Base-by-base conservation (phyloP, 2,888 invertebrate species). In the Chrysolina haemoptera region DNA sequence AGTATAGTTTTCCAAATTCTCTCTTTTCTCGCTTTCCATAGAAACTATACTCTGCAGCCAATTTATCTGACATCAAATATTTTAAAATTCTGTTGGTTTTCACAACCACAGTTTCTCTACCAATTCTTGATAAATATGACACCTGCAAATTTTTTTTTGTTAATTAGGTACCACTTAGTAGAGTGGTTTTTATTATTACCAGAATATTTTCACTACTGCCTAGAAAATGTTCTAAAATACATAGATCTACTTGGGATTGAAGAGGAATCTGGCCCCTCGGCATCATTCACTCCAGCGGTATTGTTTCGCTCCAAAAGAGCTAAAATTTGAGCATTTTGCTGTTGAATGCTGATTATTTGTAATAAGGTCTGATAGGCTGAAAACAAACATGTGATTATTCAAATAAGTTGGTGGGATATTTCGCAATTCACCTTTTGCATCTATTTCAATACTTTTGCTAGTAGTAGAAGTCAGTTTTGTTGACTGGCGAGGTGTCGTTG, bases 21-120 rank as follows among this genome's bases (percentile, higher is more conserved):
- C 41, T 70, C 59, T 70, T 70, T 66, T 70, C 65, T 70, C 70
- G 18, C n/a, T 70, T 70, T 62, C 59, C 70, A 65, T 59, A 70
- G 43, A 70, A 70, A 70, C 70, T 70, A 48, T 65, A 70, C 63
- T 70, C 40, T 63, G 70, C 64, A 12, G 65, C 70, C 64, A 53
- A 70, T 55, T 70, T 27, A 46, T 65, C 55, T 64, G 55, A 16
- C 11, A 70, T 14, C 65, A 70, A 41, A 22, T 55, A 55, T 70
- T 70, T 55, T 35, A 70, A 65, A 70, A 64, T 70, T 35, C 64
- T 35, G 65, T 69, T 62, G 14, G 62, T 62, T 62, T 46, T 69
- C 20, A 43, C 46, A 27, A 69, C 62, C 12, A 69, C 48, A 46
- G 62, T 35, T 18, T 69, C 62, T 62, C 50, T 40, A 46, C 62